These are phyloP conservation scores for Hippoglossus stenolepis DNA, from an alignment of 2,113 vertebrate genomes.

Conservation along the genomic window DNA sequence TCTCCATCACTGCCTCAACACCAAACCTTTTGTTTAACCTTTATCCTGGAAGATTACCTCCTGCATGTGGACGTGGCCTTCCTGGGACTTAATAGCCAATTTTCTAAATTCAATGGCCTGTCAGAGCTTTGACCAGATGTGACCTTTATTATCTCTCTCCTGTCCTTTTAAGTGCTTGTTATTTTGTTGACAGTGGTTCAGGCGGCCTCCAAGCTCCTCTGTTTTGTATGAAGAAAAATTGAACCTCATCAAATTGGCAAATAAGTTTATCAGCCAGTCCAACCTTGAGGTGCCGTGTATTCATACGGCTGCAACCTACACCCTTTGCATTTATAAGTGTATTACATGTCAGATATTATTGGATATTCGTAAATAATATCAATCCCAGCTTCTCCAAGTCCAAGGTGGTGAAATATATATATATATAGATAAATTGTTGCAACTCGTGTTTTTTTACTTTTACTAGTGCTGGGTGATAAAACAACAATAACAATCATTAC, in stretches of 20 bases:
- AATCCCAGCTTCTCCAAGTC: not conserved
- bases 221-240: not conserved
- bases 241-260: not conserved
- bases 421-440: not conserved
- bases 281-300: not conserved
- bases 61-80: slow-evolving; percentile 7
- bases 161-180: slow-evolving; percentile 11
- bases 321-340: too few species aligned
- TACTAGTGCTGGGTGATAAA: not conserved
- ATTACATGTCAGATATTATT: too few species aligned
- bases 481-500: too few species aligned
- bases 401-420: not conserved
- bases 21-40: slow-evolving; percentile 15
- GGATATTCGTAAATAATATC: not conserved
- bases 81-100: slow-evolving; percentile 30
- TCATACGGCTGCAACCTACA: not conserved
- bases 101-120: slow-evolving; percentile 3
- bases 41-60: slow-evolving; percentile 37
- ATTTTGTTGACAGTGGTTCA: not conserved
- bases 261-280: not conserved
- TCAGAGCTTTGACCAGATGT: slow-evolving; percentile 33
- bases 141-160: slow-evolving; percentile 53
- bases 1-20: not conserved
- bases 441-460: not conserved
- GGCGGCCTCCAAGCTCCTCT: not conserved